A percentile compares a stretch with the other conserved stretches of the same genome.
Conservation (phyloP, 2,888 invertebrate genomes). For the Gryllus longicercus region DNA sequence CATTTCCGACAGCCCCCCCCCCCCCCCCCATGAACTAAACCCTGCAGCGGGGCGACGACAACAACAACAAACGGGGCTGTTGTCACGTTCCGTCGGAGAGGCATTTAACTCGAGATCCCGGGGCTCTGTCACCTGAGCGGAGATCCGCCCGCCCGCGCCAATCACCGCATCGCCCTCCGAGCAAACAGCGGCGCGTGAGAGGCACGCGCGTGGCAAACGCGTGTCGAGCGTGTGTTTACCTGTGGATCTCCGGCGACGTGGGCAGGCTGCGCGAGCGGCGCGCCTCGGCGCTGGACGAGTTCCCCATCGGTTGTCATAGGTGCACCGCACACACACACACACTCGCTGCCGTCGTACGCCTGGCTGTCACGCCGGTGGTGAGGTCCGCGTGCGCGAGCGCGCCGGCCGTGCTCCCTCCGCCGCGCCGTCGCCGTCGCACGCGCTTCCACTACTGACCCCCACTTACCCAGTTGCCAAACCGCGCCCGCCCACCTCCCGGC, state of each 20-base stretch:
- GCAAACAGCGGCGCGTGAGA: background rate
- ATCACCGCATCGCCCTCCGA: background rate
- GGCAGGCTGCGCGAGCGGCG: conserved; percentile 65
- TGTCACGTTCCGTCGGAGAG: too few species aligned
- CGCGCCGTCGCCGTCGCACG: too few species aligned
- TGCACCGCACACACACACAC: background rate
- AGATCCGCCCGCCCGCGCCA: background rate
- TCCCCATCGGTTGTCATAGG: conserved; percentile 34
- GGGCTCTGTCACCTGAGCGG: background rate
- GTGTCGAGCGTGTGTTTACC: conserved; percentile 49
- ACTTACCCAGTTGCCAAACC: conserved; percentile 31
- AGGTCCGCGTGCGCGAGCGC: conserved; percentile 41
- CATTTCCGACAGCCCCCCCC: background rate
- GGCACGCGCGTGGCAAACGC: background rate
- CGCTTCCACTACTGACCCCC: conserved; percentile 30
- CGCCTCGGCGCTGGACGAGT: conserved; percentile 41
- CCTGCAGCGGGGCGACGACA: too few species aligned
- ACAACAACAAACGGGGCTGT: too few species aligned
- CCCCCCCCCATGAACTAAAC: background rate
- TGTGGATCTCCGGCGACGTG: conserved; percentile 72
- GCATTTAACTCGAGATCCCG: too few species aligned
- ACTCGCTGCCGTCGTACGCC: background rate
- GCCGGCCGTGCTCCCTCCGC: conserved; percentile 38
- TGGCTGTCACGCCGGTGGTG: background rate
- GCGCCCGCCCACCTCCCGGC: conserved; percentile 29